phyloP scores from a whole-genome alignment of 2,888 invertebrate genomes.

The Tenthredo livida region DNA sequence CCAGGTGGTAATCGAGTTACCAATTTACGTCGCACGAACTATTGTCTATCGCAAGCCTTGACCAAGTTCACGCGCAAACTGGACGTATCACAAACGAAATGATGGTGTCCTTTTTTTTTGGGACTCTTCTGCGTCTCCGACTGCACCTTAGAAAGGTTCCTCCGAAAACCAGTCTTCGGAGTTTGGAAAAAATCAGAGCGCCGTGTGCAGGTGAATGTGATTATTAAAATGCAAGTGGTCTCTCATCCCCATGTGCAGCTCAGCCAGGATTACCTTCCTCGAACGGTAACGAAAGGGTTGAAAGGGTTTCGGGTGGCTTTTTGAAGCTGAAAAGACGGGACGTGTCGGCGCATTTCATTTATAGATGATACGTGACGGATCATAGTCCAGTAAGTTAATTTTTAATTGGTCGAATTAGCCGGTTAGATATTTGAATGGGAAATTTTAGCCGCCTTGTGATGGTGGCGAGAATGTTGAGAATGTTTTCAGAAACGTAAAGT shows the following conservation, averaged over 20 bases:
- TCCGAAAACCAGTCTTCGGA: not conserved
- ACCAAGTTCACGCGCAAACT: conserved; percentile 21
- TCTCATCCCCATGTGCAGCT: not conserved
- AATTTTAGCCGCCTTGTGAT: not conserved
- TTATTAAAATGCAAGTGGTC: not conserved
- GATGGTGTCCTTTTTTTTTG: not conserved
- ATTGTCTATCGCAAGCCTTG: conserved; percentile 17
- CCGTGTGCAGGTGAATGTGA: not conserved
- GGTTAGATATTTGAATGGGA: not conserved
- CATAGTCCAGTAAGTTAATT: not conserved
- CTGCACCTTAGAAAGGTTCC: not conserved
- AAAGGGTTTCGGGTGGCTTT: conserved; percentile 7
- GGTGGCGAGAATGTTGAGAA: not conserved
- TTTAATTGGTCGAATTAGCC: not conserved
- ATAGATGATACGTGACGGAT: not conserved
- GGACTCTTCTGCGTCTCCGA: not conserved
- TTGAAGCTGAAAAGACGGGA: conserved; percentile 3
- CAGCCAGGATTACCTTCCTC: not conserved
- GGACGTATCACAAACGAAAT: not conserved
- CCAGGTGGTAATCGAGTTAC: conserved; percentile 49
- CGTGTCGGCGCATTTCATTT: conserved; percentile 20
- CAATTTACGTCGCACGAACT: conserved; percentile 39
- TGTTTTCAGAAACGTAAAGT: not conserved
- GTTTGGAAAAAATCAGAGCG: not conserved
- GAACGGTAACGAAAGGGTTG: not conserved